These are phyloP conservation scores for Plodia interpunctella DNA, from an alignment of 1,140 invertebrate genomes.

Conservation along the genomic window DNA sequence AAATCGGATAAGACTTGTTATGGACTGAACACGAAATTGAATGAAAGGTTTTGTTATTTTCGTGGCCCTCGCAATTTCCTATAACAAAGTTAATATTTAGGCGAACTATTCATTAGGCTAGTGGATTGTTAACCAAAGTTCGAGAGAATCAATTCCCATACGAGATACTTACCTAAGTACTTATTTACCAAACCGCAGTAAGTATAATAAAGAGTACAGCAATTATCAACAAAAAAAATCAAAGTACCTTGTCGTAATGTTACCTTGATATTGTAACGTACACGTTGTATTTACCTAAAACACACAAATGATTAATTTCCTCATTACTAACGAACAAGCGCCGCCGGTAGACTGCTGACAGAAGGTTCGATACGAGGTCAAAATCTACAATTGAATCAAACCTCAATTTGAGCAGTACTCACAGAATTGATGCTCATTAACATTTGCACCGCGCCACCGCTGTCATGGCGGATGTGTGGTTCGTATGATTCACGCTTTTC, in stretches of 20 bases:
- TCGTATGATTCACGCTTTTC: background rate
- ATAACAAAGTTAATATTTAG: background rate
- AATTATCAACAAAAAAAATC: too few relatives aligned
- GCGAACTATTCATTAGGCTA: background rate
- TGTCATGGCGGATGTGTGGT: background rate
- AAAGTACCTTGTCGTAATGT: too few relatives aligned
- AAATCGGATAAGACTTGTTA: background rate
- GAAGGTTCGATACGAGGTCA: slow-evolving; percentile 1
- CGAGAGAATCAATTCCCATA: background rate
- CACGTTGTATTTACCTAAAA: too few relatives aligned
- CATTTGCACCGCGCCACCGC: background rate
- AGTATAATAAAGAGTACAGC: too few relatives aligned
- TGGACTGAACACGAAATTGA: background rate
- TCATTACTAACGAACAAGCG: background rate
- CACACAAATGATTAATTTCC: background rate
- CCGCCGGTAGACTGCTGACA: background rate
- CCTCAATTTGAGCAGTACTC: background rate
- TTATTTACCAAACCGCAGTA: too few relatives aligned
- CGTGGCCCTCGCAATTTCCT: slow-evolving; percentile 12
- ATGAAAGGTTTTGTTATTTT: slow-evolving; percentile 5
- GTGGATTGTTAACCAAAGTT: slow-evolving; percentile 2
- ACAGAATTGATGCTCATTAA: slow-evolving; percentile 1
- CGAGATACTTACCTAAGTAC: too few relatives aligned
- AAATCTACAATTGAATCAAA: background rate
- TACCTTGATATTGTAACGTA: too few relatives aligned